Base-by-base conservation (phyloP, 2,888 invertebrate genomes). In the Mesorhabditis spiculigera region DNA sequence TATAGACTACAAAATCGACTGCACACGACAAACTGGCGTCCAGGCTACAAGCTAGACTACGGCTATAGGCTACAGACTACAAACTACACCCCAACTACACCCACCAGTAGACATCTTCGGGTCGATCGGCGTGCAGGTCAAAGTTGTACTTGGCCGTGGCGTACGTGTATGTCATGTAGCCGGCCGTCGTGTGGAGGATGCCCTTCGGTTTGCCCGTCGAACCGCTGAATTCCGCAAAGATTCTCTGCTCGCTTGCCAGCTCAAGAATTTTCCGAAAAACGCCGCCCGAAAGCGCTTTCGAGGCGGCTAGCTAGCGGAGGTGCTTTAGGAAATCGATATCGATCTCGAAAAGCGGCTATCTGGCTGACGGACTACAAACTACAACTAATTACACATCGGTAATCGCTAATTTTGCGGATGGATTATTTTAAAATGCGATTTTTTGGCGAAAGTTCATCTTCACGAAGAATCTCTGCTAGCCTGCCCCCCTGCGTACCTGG, bases 121-220 rank as follows among this genome's bases (percentile, higher is more conserved):
- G 28, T 74, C 89, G 88, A 4, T 84, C 84, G 3, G 77, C 76
- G 4, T 83, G 75, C 80, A 86, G 88, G 81, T 88, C 87, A 81
- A 89, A 89, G 10, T 86, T 87, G 75, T 86, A 82, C 88, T 89
- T 80, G 72, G 87, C 87, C 4, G 88, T 88, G n/a, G 87, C 75
- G 44, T 82, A 78, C 3, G 87, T 84, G 76, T 88, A 88, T 41
- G 88, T 82, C 4, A 89, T 82, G 76, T 89, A 89, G 0, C 88
- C 88, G 4, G 86, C 88, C 65, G 86, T 86, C 3, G 87, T 85
- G 78, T 89, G 88, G 43, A 86, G 83, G 4, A 89, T 78, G 5
- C 74, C 89, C 81, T 89, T 89, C 4, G 89, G 89, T 75, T 87
- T 86, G 4, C 89, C 89, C 4, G 89, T 89, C 71, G 88, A 88